Evolutionary conservation across 1,140 invertebrate species (phyloP).

Genomic region (Schmidtea mediterranea): DNA sequence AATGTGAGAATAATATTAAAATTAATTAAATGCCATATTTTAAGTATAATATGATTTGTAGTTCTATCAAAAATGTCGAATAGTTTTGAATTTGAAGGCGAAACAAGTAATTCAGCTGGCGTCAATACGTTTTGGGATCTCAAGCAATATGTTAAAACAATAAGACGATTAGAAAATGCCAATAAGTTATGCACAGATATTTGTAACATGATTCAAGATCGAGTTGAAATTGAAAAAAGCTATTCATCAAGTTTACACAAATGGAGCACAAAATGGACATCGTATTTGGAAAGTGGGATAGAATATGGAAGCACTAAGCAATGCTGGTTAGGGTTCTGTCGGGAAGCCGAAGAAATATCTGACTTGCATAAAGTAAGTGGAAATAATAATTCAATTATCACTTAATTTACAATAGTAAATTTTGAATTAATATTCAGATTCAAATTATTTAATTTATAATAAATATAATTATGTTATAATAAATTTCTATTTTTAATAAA

Average conservation of each 20-base stretch:
- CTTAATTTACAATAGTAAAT: no score
- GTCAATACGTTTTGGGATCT: conserved; percentile 72
- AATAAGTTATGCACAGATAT: conserved; percentile 68
- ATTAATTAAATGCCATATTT: no score
- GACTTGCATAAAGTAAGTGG: conserved; percentile 7
- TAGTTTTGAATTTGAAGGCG: not conserved
- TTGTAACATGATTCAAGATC: conserved; percentile 55
- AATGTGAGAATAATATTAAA: no score
- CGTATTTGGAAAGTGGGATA: conserved; percentile 69
- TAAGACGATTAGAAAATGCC: conserved; percentile 75
- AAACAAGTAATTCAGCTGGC: not conserved
- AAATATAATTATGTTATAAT: no score
- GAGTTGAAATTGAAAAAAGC: conserved; percentile 69
- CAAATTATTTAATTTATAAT: no score
- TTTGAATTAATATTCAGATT: no score
- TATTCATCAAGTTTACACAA: conserved; percentile 68
- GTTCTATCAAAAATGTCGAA: no score
- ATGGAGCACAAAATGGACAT: conserved; percentile 94
- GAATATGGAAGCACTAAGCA: conserved; percentile 88
- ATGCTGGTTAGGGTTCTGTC: conserved; percentile 69
- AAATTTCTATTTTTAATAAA: no score
- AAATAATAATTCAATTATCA: no score
- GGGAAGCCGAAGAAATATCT: conserved; percentile 60
- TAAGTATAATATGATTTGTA: no score
- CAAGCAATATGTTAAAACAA: conserved; percentile 78